Evolutionary conservation across 1,140 invertebrate genomes (phyloP).

Genomic region (Cotesia chilonis): DNA sequence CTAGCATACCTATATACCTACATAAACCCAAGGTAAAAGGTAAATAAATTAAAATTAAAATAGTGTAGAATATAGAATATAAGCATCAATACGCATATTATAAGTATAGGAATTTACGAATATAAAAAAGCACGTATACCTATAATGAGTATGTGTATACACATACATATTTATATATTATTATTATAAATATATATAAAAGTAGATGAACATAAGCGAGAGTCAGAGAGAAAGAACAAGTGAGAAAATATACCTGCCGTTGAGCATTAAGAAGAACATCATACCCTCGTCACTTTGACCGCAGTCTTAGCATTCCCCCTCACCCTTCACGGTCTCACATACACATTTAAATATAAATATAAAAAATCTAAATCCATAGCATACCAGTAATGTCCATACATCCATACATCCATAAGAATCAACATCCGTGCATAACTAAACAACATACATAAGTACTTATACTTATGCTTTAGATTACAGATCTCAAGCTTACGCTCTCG

Average conservation of each 20-base stretch:
- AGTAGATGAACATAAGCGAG: conserved; percentile 29
- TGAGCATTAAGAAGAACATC: conserved; percentile 64
- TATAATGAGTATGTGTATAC: no score
- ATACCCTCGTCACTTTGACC: conserved; percentile 64
- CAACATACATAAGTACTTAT: conserved; percentile 8
- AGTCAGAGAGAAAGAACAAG: conserved; percentile 42
- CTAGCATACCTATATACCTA: no score
- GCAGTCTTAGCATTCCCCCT: conserved; percentile 42
- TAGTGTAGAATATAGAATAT: no score
- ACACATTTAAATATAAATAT: no score
- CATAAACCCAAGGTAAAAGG: no score
- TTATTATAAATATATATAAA: conserved; percentile 14
- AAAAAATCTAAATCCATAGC: background rate
- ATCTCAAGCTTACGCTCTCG: conserved; percentile 13
- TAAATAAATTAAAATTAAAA: no score
- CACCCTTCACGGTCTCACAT: conserved; percentile 10
- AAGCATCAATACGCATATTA: no score
- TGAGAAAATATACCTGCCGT: conserved; percentile 61
- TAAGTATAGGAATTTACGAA: no score
- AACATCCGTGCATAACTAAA: background rate
- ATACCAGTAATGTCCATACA: conserved; percentile 1
- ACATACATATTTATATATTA: background rate
- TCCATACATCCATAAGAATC: no score
- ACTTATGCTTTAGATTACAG: conserved; percentile 1
- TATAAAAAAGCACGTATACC: no score